phyloP scores from a whole-genome alignment of 2,113 vertebrate genomes.

The Oncorhynchus masou region DNA sequence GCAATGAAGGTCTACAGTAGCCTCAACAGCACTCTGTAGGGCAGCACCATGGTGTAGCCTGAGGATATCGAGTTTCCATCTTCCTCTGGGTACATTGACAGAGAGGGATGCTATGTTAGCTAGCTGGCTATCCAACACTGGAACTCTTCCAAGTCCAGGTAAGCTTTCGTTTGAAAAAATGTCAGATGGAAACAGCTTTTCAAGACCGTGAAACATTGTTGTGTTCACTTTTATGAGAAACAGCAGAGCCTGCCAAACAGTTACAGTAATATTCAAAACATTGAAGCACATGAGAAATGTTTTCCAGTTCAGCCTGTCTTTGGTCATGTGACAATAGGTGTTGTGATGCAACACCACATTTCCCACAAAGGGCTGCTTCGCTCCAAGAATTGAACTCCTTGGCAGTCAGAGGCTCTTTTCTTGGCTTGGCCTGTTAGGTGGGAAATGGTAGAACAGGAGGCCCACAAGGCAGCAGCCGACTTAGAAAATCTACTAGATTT shows the following conservation, averaged over 20 bases:
- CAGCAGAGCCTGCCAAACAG: neutral
- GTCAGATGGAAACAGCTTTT: neutral
- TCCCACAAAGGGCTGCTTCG: slow-evolving; percentile 7
- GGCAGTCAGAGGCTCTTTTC: slow-evolving; percentile 21
- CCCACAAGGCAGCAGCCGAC: slow-evolving; percentile 5
- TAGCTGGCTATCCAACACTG: too few relatives aligned
- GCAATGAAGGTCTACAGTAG: too few relatives aligned
- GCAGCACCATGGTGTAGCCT: too few relatives aligned
- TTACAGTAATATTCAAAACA: slow-evolving; percentile 4
- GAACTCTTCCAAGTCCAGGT: too few relatives aligned
- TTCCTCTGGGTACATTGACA: too few relatives aligned
- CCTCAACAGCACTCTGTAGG: too few relatives aligned
- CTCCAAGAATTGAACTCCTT: neutral
- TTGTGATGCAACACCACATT: slow-evolving; percentile 32
- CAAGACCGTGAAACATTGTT: neutral
- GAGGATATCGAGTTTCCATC: too few relatives aligned
- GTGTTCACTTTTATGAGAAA: neutral
- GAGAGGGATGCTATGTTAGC: too few relatives aligned
- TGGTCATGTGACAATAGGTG: slow-evolving; percentile 35
- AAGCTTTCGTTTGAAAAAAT: neutral
- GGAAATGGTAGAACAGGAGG: slow-evolving; percentile 16
- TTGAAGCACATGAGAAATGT: neutral
- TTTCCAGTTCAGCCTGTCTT: slow-evolving; percentile 17
- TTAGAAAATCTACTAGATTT: neutral
- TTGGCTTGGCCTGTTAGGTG: slow-evolving; percentile 23